These are phyloP conservation scores for Neoaliturus tenellus DNA, from an alignment of 2,888 invertebrate genomes.

Conservation along the genomic window DNA sequence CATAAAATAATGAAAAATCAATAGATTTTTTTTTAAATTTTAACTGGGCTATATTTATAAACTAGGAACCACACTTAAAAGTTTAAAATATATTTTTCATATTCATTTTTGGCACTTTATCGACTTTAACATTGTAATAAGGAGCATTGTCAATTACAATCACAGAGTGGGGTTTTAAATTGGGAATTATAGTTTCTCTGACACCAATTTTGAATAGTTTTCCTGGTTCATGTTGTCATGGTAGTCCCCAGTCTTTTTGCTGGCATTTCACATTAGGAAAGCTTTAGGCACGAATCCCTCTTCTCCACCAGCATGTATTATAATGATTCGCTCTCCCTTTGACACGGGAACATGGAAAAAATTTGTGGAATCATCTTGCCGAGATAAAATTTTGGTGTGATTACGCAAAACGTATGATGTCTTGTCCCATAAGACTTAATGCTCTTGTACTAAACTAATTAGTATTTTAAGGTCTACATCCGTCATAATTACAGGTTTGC, in stretches of 20 bases:
- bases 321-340: slow-evolving; percentile 9
- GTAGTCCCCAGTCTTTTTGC: background rate
- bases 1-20: no score
- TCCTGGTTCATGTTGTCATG: slow-evolving; percentile 12
- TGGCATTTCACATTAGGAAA: background rate
- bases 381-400: background rate
- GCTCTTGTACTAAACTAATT: no score
- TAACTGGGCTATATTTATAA: no score
- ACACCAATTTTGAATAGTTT: background rate
- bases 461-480: no score
- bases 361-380: background rate
- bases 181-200: background rate
- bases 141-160: slow-evolving; percentile 5
- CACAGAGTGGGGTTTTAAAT: background rate
- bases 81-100: no score
- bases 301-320: slow-evolving; percentile 29
- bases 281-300: no score
- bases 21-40: no score
- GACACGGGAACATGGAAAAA: background rate
- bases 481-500: no score
- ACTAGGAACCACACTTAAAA: no score
- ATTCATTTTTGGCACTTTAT: slow-evolving; percentile 1
- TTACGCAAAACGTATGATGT: background rate
- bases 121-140: background rate
- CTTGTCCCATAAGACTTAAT: no score